phyloP scores from a whole-genome alignment of 2,113 vertebrate species.

The Alouatta palliata region DNA sequence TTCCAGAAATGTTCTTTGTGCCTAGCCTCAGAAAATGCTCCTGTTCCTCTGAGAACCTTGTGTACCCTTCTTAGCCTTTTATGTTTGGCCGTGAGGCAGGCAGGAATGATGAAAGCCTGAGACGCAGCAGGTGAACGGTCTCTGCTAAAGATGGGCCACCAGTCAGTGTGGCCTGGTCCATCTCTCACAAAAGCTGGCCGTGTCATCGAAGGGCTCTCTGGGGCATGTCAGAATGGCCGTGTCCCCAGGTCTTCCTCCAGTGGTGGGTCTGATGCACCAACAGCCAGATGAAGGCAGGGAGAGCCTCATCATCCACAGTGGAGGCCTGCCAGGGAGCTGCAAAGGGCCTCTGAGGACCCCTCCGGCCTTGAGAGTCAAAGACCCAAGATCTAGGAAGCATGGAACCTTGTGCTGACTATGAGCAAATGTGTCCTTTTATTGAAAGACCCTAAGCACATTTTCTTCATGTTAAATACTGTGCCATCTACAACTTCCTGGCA shows the following conservation, averaged over 20 bases:
- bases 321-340: neutral
- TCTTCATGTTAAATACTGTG: neutral
- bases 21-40: neutral
- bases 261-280: neutral
- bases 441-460: neutral
- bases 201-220: neutral
- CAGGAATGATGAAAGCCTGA: neutral
- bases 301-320: rapidly evolving
- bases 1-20: neutral
- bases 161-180: neutral
- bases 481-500: neutral
- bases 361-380: neutral
- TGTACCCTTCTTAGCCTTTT: neutral
- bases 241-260: neutral
- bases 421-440: neutral
- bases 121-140: neutral
- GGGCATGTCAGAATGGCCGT: neutral
- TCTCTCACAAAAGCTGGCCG: neutral
- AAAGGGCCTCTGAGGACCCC: neutral
- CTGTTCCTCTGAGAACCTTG: neutral
- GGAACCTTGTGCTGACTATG: no score
- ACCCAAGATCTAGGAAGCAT: neutral
- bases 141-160: neutral
- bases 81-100: neutral
- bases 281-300: neutral